Conservation (phyloP, 35 echinoderm and acorn worm species). For the Eucidaris tribuloides region DNA sequence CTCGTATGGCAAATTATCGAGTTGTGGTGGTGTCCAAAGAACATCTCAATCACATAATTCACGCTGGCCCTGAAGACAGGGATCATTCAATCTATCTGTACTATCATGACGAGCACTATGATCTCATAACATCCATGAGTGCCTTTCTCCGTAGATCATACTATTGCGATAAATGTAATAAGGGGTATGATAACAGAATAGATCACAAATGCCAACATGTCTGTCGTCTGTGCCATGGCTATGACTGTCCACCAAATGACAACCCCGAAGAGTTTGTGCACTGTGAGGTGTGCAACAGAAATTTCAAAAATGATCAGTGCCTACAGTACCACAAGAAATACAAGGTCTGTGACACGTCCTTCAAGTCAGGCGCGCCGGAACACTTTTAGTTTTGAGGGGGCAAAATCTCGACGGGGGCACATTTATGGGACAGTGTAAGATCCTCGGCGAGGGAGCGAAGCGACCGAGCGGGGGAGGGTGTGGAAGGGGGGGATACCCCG, state of each 20-base stretch:
- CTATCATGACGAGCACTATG: conserved; percentile 55
- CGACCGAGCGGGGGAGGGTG: too few species aligned
- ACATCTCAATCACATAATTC: conserved; percentile 33
- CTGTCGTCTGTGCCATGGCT: not conserved
- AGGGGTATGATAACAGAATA: conserved; percentile 16
- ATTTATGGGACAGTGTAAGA: too few species aligned
- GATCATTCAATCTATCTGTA: conserved; percentile 46
- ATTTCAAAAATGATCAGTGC: conserved; percentile 30
- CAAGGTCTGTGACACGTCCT: conserved; percentile 19
- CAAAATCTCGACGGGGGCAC: too few species aligned
- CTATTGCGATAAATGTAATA: conserved; percentile 36
- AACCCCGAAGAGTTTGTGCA: not conserved
- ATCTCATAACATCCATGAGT: conserved; percentile 46
- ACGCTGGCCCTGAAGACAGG: conserved; percentile 30
- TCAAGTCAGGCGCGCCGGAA: too few species aligned
- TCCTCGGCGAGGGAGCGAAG: too few species aligned
- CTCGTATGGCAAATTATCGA: conserved; percentile 24
- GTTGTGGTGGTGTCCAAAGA: conserved; percentile 41
- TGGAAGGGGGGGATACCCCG: too few species aligned
- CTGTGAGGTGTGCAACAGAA: conserved; percentile 17
- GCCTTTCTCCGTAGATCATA: conserved; percentile 40
- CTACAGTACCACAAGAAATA: conserved; percentile 11
- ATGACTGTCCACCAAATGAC: not conserved
- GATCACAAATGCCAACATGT: conserved; percentile 9
- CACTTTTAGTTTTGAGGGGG: too few species aligned